phyloP scores from a whole-genome alignment of 2,888 invertebrate genomes.

The Tetramorium bicarinatum region DNA sequence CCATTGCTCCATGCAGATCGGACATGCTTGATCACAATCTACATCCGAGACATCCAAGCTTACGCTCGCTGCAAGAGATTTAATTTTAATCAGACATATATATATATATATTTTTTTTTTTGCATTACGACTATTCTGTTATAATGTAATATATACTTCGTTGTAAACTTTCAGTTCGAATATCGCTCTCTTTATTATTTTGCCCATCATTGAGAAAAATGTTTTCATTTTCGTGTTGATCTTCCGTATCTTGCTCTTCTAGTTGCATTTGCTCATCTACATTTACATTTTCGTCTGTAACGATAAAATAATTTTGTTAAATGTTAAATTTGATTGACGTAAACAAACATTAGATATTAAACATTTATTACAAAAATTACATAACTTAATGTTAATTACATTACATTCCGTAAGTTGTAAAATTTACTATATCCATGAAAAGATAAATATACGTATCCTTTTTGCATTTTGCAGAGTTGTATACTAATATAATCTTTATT shows the following conservation, averaged over 20 bases:
- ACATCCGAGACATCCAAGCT: constrained; percentile 66
- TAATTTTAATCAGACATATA: constrained; percentile 14
- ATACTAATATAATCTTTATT: background rate
- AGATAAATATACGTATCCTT: background rate
- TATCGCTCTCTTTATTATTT: constrained; percentile 28
- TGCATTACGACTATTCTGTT: background rate
- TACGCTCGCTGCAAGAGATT: constrained; percentile 27
- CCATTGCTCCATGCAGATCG: constrained; percentile 96
- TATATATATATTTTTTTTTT: background rate
- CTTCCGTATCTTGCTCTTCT: constrained; percentile 48
- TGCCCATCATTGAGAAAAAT: constrained; percentile 32
- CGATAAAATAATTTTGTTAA: constrained; percentile 22
- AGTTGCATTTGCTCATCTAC: constrained; percentile 25
- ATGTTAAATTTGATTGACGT: background rate
- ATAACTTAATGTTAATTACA: background rate
- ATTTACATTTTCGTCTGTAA: constrained; percentile 38
- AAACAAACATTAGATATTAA: constrained; percentile 1
- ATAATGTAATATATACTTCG: constrained; percentile 37
- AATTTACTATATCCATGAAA: background rate
- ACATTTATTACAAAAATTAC: background rate
- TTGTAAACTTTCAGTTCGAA: background rate
- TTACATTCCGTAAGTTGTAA: background rate
- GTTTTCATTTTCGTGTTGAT: constrained; percentile 42
- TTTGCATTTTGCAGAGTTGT: background rate
- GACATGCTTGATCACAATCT: constrained; percentile 92